These are phyloP conservation scores for Scartelaos histophorus DNA, from an alignment of 2,113 vertebrate genomes.

Conservation along the genomic window DNA sequence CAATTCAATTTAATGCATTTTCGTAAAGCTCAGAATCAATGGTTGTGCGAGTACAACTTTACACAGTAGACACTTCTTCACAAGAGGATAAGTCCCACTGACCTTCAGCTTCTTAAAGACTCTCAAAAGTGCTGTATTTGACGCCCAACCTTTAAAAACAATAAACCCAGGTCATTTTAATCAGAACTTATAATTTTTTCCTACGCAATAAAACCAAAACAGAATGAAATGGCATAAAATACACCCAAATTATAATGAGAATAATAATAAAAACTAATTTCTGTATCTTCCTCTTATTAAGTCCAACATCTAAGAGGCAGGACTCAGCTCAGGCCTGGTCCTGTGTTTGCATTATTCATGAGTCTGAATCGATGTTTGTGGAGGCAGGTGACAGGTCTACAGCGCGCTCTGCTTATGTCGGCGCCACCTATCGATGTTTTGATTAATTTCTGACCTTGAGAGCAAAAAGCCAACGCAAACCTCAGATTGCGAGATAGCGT, in stretches of 20 bases:
- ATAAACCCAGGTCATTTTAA: constrained; percentile 40
- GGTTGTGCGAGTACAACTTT: neutral
- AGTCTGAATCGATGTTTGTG: constrained; percentile 3
- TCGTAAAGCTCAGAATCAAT: too few species aligned
- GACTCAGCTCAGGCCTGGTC: neutral
- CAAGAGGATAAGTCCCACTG: neutral
- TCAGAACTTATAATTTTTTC: constrained; percentile 40
- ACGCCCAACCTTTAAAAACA: constrained; percentile 20
- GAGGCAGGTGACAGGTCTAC: constrained; percentile 9
- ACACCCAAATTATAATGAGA: too few species aligned
- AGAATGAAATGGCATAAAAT: too few species aligned
- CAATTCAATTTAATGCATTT: too few species aligned
- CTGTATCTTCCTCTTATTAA: too few species aligned
- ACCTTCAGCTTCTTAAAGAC: constrained; percentile 10
- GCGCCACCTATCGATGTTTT: constrained; percentile 10
- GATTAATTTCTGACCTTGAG: constrained; percentile 15
- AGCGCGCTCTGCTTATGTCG: constrained; percentile 3
- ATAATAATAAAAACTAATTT: too few species aligned
- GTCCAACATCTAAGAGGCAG: neutral
- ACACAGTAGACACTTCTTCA: neutral
- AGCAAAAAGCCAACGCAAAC: neutral
- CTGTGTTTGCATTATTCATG: constrained; percentile 8
- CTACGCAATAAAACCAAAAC: constrained; percentile 53
- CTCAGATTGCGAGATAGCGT: neutral
- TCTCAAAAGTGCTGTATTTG: constrained; percentile 3